phyloP scores from a whole-genome alignment of 2,888 invertebrate genomes.

The Scaptodrosophila latifasciaeformis region DNA sequence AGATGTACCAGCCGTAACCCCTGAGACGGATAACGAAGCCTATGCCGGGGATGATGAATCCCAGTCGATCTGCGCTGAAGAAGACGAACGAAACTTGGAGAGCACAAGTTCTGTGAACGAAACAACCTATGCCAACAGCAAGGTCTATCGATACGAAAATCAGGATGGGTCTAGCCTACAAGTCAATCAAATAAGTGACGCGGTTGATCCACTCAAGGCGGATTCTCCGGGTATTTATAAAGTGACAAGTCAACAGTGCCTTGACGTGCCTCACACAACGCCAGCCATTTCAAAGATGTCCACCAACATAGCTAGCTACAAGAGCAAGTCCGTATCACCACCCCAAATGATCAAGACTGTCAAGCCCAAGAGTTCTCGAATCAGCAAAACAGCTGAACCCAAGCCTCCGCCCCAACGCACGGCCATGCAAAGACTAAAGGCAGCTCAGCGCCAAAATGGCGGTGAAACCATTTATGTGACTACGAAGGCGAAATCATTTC shows the following conservation, averaged over 20 bases:
- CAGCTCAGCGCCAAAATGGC: background rate
- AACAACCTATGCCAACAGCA: background rate
- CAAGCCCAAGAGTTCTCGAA: slow-evolving; percentile 13
- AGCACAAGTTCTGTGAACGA: too few species aligned
- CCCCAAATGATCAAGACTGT: slow-evolving; percentile 30
- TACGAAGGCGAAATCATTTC: too few species aligned
- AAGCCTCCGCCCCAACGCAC: background rate
- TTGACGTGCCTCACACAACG: slow-evolving; percentile 4
- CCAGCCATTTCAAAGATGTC: slow-evolving; percentile 15
- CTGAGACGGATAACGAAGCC: background rate
- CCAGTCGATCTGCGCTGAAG: background rate
- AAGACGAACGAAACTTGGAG: background rate
- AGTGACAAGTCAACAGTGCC: background rate
- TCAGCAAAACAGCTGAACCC: background rate
- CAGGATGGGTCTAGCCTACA: slow-evolving; percentile 4
- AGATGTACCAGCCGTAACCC: too few species aligned
- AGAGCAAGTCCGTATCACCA: slow-evolving; percentile 6
- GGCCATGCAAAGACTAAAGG: slow-evolving; percentile 17
- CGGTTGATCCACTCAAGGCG: background rate
- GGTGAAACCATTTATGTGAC: too few species aligned
- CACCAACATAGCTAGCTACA: background rate
- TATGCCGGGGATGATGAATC: slow-evolving; percentile 12
- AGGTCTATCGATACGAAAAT: slow-evolving; percentile 16
- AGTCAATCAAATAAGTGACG: slow-evolving; percentile 12
- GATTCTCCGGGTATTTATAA: too few species aligned